Conservation (phyloP, 2,888 invertebrate species). For the Lepidochrysops patricia region DNA sequence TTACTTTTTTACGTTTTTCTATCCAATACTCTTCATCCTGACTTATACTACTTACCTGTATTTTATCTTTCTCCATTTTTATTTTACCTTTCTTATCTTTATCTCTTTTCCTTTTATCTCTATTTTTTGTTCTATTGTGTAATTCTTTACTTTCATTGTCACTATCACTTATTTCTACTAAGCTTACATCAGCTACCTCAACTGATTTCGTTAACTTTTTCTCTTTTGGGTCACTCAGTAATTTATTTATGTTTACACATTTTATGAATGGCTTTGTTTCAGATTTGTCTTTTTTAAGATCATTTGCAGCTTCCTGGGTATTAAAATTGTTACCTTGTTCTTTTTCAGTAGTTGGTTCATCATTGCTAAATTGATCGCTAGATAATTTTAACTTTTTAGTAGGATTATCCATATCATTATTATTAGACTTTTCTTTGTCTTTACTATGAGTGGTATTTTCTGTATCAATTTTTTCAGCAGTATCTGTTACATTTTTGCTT, state of each 20-base stretch:
- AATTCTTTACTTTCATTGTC: constrained; percentile 17
- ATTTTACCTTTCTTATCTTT: constrained; percentile 19
- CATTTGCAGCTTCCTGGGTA: background rate
- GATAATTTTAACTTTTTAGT: background rate
- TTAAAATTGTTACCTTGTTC: background rate
- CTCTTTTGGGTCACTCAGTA: constrained; percentile 44
- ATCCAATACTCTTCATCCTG: constrained; percentile 28
- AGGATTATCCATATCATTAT: constrained; percentile 3
- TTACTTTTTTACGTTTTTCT: constrained; percentile 38
- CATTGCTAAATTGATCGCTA: constrained; percentile 17
- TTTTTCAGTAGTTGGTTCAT: constrained; percentile 15
- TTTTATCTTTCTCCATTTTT: constrained; percentile 17
- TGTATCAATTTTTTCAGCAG: background rate
- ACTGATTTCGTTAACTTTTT: constrained; percentile 17
- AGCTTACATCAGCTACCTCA: constrained; percentile 1
- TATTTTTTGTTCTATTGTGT: constrained; percentile 15
- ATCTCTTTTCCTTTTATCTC: constrained; percentile 15
- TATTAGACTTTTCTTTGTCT: constrained; percentile 1
- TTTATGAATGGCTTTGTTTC: constrained; percentile 44
- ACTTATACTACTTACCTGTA: constrained; percentile 17
- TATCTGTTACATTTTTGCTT: background rate
- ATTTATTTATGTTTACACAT: constrained; percentile 55
- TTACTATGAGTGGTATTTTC: constrained; percentile 2
- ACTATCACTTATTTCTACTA: constrained; percentile 19
- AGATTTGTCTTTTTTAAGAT: background rate